Base-by-base conservation (phyloP, 2,113 vertebrate genomes). In the Calyptommatus sinebrachiatus region DNA sequence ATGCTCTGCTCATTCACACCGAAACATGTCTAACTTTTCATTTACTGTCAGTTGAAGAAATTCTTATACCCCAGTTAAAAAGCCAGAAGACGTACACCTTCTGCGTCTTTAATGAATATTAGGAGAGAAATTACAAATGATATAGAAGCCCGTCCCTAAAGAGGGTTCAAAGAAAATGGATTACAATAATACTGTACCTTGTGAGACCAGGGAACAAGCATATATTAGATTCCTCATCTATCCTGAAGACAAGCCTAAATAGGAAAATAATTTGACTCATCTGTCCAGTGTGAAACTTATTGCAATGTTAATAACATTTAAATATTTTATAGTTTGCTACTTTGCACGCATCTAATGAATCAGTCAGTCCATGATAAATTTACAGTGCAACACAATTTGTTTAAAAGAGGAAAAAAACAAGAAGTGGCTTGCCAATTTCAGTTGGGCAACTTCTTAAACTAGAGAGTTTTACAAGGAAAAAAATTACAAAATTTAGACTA, bases 271-370 rank as follows among this genome's bases (percentile, higher is more conserved):
- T 84, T 73, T 92, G 88, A 90, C 86, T 91, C 88, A 92, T 67
- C 24, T 31, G 85, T 91, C 77, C 90, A 86, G 80, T 88, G 85
- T 91, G 88, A 91, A 90, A 88, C 83, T 88, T 88, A 79, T 83
- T 89, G 87, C 85, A 85, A 79, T 86, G 88, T 77, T 81, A 89
- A 87, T 83, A 84, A 84, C 8, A 11, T 35, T 31, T 88, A 90
- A 86, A 74, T 41, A 85, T 91, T 89, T 81, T 88, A 90, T 87
- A 84, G 87, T 85, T 91, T 83, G 86, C 90, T 87, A 89, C 85
- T 87, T 77, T 83, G 86, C 45, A 29, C 14, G 89, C 85, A 87
- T 89, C 87, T 87, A 88, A 87, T 90, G 89, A 93, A 91, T 93
- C 90, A 88, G 4, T 86, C 88, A 84, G 1, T 48, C 35, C 78